These are phyloP conservation scores for Pseudococcus viburni DNA, from an alignment of 2,888 invertebrate genomes.

Conservation along the genomic window DNA sequence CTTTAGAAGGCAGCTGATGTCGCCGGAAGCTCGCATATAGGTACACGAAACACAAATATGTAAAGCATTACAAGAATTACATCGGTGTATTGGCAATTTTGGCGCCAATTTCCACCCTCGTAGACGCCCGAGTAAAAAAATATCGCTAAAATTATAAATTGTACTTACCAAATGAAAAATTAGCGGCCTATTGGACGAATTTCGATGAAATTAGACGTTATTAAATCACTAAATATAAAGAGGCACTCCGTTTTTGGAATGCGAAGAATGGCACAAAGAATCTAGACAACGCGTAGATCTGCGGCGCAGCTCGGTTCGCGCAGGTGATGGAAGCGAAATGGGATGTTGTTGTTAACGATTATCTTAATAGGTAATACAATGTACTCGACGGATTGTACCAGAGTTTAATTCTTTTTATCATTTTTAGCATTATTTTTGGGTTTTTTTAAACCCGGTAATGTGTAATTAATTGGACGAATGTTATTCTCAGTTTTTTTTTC, in stretches of 20 bases:
- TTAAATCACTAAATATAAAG: constrained; percentile 66
- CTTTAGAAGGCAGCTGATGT: constrained; percentile 65
- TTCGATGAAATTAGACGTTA: constrained; percentile 66
- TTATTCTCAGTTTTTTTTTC: not conserved
- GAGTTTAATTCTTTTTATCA: constrained; percentile 37
- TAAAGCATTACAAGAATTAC: constrained; percentile 66
- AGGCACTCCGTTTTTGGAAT: constrained; percentile 81
- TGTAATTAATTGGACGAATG: not conserved
- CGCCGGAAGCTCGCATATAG: constrained; percentile 66
- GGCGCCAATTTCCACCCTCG: constrained; percentile 61
- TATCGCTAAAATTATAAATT: constrained; percentile 49
- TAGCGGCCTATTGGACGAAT: constrained; percentile 65
- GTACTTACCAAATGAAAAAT: constrained; percentile 65
- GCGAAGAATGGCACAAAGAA: constrained; percentile 98
- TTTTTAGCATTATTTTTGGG: not conserved
- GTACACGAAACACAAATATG: constrained; percentile 66
- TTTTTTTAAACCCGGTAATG: not conserved
- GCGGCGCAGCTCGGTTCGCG: constrained; percentile 63
- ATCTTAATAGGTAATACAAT: constrained; percentile 65
- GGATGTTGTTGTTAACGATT: constrained; percentile 65
- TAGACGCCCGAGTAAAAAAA: constrained; percentile 47
- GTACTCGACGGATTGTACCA: constrained; percentile 25
- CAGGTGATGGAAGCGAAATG: constrained; percentile 65
- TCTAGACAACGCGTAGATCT: constrained; percentile 83
- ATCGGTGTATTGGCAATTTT: constrained; percentile 51